phyloP scores from a whole-genome alignment of 2,113 vertebrate genomes.

The Engraulis encrasicolus region DNA sequence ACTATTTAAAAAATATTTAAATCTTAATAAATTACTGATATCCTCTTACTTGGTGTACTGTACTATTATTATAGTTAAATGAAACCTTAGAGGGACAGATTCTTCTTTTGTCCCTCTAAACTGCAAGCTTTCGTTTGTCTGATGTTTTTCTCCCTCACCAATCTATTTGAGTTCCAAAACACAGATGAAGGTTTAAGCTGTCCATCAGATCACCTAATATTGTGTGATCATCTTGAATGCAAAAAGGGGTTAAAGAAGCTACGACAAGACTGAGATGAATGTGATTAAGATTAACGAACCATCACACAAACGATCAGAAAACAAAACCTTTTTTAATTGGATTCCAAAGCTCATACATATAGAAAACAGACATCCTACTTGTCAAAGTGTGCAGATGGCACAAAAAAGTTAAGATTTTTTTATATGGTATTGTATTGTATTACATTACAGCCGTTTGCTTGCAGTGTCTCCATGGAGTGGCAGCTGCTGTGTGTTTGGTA shows the following conservation, averaged over 20 bases:
- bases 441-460: slow-evolving; percentile 9
- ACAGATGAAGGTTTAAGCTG: too few species aligned
- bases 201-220: too few species aligned
- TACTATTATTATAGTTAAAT: neutral
- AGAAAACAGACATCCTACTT: slow-evolving; percentile 67
- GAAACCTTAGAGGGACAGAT: neutral
- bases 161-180: too few species aligned
- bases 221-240: neutral
- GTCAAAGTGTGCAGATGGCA: slow-evolving; percentile 49
- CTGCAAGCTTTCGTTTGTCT: too few species aligned
- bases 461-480: neutral
- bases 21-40: too few species aligned
- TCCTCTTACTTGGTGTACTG: neutral
- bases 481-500: slow-evolving; percentile 5
- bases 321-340: slow-evolving; percentile 60
- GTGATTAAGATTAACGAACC: neutral
- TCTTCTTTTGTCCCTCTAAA: too few species aligned
- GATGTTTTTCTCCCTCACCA: too few species aligned
- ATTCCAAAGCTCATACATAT: slow-evolving; percentile 56
- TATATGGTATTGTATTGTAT: too few species aligned
- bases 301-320: slow-evolving; percentile 54
- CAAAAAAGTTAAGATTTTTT: slow-evolving; percentile 48
- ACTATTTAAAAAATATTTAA: neutral
- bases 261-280: neutral
- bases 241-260: neutral